Evolutionary conservation across 92 coral and sea anemone species (phyloP).

Genomic region (Desmophyllum pertusum): DNA sequence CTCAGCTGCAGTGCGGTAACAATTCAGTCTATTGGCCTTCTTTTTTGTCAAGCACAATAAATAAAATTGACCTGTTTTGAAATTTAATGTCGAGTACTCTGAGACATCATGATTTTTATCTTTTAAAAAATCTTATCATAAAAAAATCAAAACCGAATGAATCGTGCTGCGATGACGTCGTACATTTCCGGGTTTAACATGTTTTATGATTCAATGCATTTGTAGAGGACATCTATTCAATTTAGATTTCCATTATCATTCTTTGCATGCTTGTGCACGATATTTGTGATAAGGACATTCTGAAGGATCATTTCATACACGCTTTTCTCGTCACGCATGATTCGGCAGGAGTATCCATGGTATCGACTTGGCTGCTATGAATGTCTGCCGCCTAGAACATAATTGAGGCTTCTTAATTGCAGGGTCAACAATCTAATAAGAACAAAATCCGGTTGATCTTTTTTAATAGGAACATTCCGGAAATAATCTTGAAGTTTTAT

Average conservation of each 20-base stretch:
- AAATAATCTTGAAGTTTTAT: background rate
- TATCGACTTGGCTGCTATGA: too few species aligned
- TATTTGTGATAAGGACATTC: background rate
- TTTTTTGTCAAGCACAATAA: background rate
- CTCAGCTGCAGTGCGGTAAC: background rate
- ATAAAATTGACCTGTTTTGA: background rate
- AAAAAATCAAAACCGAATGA: background rate
- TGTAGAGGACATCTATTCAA: background rate
- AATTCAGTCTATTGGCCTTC: background rate
- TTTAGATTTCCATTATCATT: background rate
- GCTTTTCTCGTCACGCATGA: too few species aligned
- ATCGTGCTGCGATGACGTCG: slow-evolving; percentile 9
- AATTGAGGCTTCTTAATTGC: background rate
- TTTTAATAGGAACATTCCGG: background rate
- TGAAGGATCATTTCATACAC: too few species aligned
- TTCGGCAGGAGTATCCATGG: too few species aligned
- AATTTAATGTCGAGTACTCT: background rate
- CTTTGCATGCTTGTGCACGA: background rate
- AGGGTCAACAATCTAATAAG: background rate
- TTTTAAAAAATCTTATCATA: background rate
- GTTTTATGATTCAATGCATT: background rate
- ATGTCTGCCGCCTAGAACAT: background rate
- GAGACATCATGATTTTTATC: background rate
- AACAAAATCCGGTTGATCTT: background rate
- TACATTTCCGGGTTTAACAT: background rate